Base-by-base conservation (phyloP, 2,797 vertebrate species). In the Echiichthys vipera region DNA sequence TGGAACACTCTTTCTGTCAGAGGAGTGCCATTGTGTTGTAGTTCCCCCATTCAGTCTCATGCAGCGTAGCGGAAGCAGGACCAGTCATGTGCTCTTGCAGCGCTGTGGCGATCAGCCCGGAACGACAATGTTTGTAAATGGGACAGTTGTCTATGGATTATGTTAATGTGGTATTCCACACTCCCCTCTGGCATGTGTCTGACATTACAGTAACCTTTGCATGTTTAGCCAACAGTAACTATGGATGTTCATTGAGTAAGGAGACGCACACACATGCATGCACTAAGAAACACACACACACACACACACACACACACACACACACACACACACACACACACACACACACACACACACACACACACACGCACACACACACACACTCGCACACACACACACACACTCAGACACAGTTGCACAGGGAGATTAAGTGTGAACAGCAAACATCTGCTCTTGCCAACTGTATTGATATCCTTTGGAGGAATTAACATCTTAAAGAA, bases 131-230 rank as follows among this genome's bases (percentile, higher is more conserved):
- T 88, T 84, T 83, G 81, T 71, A 78, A 84, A 86, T 65, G 84
- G 88, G 84, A 85, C 68, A 73, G 79, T 83, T 66, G 84, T 91
- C 78, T 88, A 94, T 95, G 88, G 94, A 95, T 95, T 94, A 95
- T 94, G 93, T 58, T 91, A 94, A 95, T 92, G 92, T 90, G 84
- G 91, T 94, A 93, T 95, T 93, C 91, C 90, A 89, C 91, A 83
- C 89, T 85, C 79, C 83, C 92, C 89, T 88, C 74, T 93, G 92
- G 91, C 91, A 89, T 87, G 87, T 62, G 83, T 84, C 88, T 95
- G 93, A 93, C 92, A 94, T 94, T 94, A 94, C 88, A 93, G 88
- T 93, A 94, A 94, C 93, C 93, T 94, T 93, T 93, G 83, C 84
- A 86, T 92, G 90, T 93, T 93, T 90, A 92, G 91, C 91, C 88